Conservation (phyloP, 1,140 invertebrate genomes). For the Pseudobourletiella spinata region DNA sequence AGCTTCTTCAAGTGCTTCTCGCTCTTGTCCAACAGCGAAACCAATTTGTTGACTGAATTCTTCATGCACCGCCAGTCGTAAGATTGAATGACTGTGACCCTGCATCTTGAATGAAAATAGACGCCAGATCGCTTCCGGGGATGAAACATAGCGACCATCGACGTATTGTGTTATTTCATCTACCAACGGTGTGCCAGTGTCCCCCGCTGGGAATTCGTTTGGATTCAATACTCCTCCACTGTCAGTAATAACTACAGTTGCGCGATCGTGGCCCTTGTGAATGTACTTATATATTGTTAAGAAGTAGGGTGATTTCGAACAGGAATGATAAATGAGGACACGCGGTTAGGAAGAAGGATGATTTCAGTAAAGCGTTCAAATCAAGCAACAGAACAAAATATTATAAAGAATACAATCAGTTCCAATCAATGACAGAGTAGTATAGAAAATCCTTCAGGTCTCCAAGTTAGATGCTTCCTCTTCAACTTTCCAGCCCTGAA, state of each 20-base stretch:
- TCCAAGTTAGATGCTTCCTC: too few species aligned
- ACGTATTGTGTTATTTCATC: constrained; percentile 35
- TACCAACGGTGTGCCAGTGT: too few species aligned
- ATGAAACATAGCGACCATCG: constrained; percentile 36
- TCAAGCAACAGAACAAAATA: constrained; percentile 48
- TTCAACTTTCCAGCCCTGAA: too few species aligned
- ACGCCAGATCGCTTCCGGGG: constrained; percentile 39
- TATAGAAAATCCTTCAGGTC: constrained; percentile 47
- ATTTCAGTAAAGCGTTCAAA: constrained; percentile 45
- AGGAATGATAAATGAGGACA: constrained; percentile 46
- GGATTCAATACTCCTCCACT: constrained; percentile 25
- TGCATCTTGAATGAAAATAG: constrained; percentile 34
- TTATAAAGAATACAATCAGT: too few species aligned
- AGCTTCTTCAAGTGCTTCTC: constrained; percentile 9
- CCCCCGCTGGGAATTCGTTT: not conserved
- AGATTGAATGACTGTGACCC: constrained; percentile 36
- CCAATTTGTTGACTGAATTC: constrained; percentile 41
- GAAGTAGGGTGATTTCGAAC: too few species aligned
- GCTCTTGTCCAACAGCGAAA: constrained; percentile 31
- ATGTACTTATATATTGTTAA: constrained; percentile 49
- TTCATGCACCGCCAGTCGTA: constrained; percentile 44
- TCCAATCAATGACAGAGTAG: too few species aligned
- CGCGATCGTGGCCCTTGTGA: too few species aligned
- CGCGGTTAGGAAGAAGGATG: constrained; percentile 46
- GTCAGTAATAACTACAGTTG: constrained; percentile 37